Conservation (phyloP, 2,113 vertebrate genomes). For the Anhinga rufa region DNA sequence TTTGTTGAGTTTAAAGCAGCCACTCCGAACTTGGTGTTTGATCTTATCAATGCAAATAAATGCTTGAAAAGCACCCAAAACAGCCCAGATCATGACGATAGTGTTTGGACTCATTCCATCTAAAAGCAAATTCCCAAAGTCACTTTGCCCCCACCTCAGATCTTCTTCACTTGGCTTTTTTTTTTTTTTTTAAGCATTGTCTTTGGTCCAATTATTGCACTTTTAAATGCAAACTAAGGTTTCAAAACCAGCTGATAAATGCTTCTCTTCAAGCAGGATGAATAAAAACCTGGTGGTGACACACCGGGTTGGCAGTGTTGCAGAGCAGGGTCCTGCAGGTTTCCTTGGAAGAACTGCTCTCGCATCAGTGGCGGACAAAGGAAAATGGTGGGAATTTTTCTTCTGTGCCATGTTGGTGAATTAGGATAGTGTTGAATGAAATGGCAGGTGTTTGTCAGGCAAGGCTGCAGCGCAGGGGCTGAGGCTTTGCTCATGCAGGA, state of each 20-base stretch:
- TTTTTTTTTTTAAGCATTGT: neutral
- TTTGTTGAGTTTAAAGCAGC: constrained; percentile 45
- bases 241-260: constrained; percentile 19
- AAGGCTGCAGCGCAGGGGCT: rapidly evolving
- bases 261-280: neutral
- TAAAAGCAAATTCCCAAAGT: constrained; percentile 35
- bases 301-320: neutral
- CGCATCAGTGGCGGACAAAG: neutral
- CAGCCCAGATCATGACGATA: neutral
- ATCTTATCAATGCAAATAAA: constrained; percentile 52
- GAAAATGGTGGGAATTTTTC: neutral
- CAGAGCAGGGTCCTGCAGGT: neutral
- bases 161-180: neutral
- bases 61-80: constrained; percentile 55
- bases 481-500: neutral
- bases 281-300: constrained; percentile 11
- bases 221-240: constrained; percentile 51
- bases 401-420: neutral
- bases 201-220: constrained; percentile 40
- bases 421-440: neutral
- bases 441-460: neutral
- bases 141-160: neutral
- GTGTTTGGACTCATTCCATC: neutral
- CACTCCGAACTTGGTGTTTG: constrained; percentile 18
- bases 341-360: neutral